phyloP scores from a whole-genome alignment of 2,113 vertebrate genomes.

The Procapra przewalskii region DNA sequence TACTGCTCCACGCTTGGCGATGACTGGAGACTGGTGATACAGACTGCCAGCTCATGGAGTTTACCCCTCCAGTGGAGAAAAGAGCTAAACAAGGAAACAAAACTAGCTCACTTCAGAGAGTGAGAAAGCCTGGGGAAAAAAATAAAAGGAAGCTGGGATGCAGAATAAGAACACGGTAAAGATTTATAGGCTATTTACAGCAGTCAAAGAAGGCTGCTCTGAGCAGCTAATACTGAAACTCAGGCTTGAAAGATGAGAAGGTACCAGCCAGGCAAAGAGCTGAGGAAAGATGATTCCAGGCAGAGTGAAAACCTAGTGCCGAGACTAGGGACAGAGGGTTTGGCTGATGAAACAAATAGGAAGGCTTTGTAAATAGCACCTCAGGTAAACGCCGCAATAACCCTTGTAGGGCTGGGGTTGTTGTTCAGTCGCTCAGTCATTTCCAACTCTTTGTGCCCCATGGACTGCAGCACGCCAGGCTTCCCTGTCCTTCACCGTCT shows the following conservation, averaged over 20 bases:
- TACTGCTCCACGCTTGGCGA: not conserved
- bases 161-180: not conserved
- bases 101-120: not conserved
- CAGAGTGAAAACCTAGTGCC: not conserved
- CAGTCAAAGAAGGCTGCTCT: not conserved
- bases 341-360: not conserved
- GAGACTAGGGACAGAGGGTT: not conserved
- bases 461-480: not conserved
- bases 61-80: not conserved
- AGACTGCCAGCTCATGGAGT: not conserved
- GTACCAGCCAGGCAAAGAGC: not conserved
- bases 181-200: not conserved
- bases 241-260: not conserved
- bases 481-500: not conserved
- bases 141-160: not conserved
- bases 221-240: not conserved
- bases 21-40: not conserved
- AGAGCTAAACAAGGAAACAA: not conserved
- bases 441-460: not conserved
- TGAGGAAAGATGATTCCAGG: not conserved
- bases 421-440: not conserved
- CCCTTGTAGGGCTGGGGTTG: rapidly evolving
- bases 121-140: not conserved
- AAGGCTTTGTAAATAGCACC: not conserved
- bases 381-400: not conserved